A percentile compares a stretch with the other conserved stretches of the same genome.
These are phyloP conservation scores for Chirona hameri DNA, from an alignment of 2,888 invertebrate species.

Conservation along the genomic window DNA sequence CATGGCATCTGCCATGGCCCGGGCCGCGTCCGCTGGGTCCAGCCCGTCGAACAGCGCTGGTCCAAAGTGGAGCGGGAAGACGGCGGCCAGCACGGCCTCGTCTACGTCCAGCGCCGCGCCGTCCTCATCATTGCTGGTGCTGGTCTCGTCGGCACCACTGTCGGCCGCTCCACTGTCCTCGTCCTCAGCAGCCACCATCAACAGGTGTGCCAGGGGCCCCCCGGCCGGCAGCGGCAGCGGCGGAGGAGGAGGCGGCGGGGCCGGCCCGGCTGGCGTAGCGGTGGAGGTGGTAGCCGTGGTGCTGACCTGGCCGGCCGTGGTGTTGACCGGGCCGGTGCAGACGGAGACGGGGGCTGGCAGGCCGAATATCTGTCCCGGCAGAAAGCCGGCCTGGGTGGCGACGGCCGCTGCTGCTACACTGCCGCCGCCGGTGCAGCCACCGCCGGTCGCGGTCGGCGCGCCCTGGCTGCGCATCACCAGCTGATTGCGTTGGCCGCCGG, in stretches of 20 bases:
- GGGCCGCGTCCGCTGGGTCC: background rate
- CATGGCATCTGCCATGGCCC: background rate
- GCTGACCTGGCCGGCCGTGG: background rate
- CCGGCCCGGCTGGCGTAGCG: background rate
- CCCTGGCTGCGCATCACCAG: background rate
- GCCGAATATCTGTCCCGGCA: too few species aligned
- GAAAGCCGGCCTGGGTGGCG: background rate
- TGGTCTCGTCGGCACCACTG: background rate
- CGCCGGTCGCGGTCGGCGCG: background rate
- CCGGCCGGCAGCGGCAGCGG: background rate
- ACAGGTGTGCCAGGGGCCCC: background rate
- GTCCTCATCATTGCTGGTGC: slow-evolving; percentile 5
- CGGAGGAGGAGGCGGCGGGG: background rate
- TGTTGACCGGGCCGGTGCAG: background rate
- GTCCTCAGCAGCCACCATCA: background rate
- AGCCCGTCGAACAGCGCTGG: background rate
- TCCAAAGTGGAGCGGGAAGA: background rate
- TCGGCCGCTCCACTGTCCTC: background rate
- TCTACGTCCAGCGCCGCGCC: background rate
- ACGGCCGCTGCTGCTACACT: background rate
- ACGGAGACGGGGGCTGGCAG: too few species aligned
- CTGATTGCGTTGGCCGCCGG: background rate
- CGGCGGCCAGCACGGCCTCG: background rate
- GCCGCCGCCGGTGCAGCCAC: background rate
- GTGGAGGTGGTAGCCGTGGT: background rate